phyloP scores from a whole-genome alignment of 1,140 invertebrate genomes.

The Spodoptera litura region DNA sequence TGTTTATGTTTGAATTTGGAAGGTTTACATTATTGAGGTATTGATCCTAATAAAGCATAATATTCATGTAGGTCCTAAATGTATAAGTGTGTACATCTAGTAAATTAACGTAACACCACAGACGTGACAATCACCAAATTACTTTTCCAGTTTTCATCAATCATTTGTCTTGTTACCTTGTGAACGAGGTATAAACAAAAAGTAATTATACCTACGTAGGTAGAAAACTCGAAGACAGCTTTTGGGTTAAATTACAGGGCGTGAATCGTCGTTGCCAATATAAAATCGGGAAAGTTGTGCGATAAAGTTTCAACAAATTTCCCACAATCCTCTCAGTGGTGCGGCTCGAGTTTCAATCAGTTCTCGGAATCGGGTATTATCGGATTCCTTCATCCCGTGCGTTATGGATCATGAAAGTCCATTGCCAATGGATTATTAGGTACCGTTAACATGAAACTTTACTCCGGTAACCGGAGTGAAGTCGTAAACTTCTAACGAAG shows the following conservation, averaged over 20 bases:
- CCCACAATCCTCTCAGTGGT: background rate
- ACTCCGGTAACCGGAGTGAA: constrained; percentile 59
- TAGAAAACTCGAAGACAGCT: constrained; percentile 9
- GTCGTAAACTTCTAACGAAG: constrained; percentile 63
- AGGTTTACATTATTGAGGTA: too few relatives aligned
- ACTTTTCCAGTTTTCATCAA: constrained; percentile 21
- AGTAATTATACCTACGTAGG: constrained; percentile 18
- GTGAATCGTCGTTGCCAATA: background rate
- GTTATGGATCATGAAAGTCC: constrained; percentile 66
- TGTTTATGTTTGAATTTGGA: too few relatives aligned
- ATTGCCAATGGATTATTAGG: constrained; percentile 65
- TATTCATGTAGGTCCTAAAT: too few relatives aligned
- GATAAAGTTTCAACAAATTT: constrained; percentile 12
- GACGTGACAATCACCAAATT: background rate
- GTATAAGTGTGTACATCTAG: too few relatives aligned
- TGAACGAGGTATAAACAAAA: constrained; percentile 28
- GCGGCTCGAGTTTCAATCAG: constrained; percentile 10
- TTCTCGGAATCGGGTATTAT: constrained; percentile 23
- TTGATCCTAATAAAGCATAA: too few relatives aligned
- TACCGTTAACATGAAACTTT: constrained; percentile 62
- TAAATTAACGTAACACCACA: too few relatives aligned
- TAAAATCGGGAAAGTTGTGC: background rate
- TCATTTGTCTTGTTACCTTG: constrained; percentile 19
- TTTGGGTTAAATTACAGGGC: background rate
- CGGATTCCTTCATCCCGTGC: constrained; percentile 4